Base-by-base conservation (phyloP, 1,140 invertebrate species). In the Hyposmocoma kahamanoa region DNA sequence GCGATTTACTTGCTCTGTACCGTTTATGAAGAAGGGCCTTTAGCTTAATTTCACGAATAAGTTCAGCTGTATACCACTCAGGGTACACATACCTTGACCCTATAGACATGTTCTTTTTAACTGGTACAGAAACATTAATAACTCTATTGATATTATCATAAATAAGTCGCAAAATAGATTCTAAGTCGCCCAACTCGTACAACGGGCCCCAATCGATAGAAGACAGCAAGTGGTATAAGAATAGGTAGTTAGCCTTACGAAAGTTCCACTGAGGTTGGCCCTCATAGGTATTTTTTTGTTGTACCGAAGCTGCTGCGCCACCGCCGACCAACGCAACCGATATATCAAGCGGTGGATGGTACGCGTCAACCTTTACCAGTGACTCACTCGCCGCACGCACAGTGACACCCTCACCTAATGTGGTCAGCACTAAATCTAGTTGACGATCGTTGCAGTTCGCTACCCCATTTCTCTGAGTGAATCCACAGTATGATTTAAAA, bases 131-230 rank as follows among this genome's bases (percentile, higher is more conserved):
- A 10, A 19, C 18, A 41, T 41, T 19, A 3, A 41, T 9, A 20
- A 17, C 20, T 5, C 15, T 6, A 18, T 18, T 19, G 3, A 41
- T 20, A 3, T 20, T 41, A 19, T 41, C 20, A 41, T 41, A 41
- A n/a, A 41, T 19, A 41, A 9, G 20, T 6, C 20, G 6, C 4
- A 41, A 19, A 41, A 15, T 41, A 5, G 3, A 3, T 41, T 41
- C 38, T 41, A 41, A 41, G 13, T 41, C 18, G n/a, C n/a, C n/a
- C 13, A 41, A 41, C 5, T 41, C 38, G 9, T 41, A 18, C 38
- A 41, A 19, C 3, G 15, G 38, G 9, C 3, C 9, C 38, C 38
- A 41, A n/a, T 41, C 38, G 6, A 41, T 19, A 6, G 38, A 15
- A 3, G 38, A 15, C 4, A 41, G 4, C 3, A 19, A 6, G 18